Evolutionary conservation across 2,797 vertebrate species (phyloP).

Genomic region (Pteronotus mesoamericanus): DNA sequence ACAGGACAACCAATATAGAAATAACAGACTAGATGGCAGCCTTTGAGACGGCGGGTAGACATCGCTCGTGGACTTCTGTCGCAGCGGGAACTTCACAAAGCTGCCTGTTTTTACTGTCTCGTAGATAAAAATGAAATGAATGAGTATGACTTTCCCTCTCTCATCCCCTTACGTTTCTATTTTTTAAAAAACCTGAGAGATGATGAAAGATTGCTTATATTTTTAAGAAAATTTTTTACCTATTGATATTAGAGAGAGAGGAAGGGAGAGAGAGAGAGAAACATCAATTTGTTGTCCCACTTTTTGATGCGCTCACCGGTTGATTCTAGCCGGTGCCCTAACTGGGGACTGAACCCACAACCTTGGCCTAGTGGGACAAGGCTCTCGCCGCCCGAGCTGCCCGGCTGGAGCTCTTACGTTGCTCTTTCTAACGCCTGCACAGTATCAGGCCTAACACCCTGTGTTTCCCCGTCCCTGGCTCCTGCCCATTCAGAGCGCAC

Average conservation of each 20-base stretch:
- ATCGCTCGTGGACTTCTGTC: background rate
- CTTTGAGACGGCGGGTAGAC: background rate
- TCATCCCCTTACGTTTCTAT: background rate
- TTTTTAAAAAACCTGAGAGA: no score
- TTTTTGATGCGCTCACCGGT: no score
- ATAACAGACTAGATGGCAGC: background rate
- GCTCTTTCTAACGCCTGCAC: background rate
- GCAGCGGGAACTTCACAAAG: slow-evolving; percentile 20
- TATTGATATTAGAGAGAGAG: no score
- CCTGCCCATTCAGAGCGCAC: background rate
- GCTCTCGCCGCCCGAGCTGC: no score
- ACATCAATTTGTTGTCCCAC: no score
- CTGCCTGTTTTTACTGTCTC: background rate
- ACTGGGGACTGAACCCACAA: no score
- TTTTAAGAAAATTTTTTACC: no score
- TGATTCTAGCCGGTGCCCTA: no score
- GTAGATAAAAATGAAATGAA: background rate
- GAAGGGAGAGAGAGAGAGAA: no score
- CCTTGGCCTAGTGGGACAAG: no score
- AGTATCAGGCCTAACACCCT: background rate
- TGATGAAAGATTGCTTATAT: no score
- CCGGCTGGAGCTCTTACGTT: no score
- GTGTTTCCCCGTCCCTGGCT: background rate
- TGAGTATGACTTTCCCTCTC: background rate
- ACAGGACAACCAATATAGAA: background rate